Base-by-base conservation (phyloP, 1,140 invertebrate genomes). In the Rhagoletis zephyria region DNA sequence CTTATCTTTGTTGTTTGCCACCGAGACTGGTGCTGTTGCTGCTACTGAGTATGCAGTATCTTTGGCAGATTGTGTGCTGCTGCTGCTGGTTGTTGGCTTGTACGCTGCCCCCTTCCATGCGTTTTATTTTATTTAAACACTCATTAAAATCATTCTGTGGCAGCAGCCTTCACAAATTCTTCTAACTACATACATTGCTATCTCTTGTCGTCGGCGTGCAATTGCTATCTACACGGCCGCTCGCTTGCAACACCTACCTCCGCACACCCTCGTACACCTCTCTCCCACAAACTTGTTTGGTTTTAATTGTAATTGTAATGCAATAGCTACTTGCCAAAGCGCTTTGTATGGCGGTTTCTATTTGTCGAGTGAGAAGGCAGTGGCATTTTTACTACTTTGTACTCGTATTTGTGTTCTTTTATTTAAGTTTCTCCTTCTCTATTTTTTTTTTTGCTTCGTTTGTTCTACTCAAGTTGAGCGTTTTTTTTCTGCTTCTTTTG, bases 301-400 rank as follows among this genome's bases (percentile, higher is more conserved):
- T n/a, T 56, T 7, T 19, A 12, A 19, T 56, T 81, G 48, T 30
- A 56, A 81, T 56, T 81, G 74, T 81, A 19, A 40, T 56, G 74
- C 48, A 51, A 59, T 7, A 19, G 45, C 74, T 19, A 56, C 48
- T 30, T 56, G 48, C 74, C 9, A 77, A 77, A 77, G 48, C 48
- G 48, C 7, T 67, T 19, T 67, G 30, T 67, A 40, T 67, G 30
- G 64, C n/a, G 30, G 64, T 67, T 81, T 30, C 74, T 81, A 81
- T 59, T 19, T 81, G 48, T 12, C n/a, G 6, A 56, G 74, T 74
- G 48, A 19, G 30, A 30, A 30, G 48, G 10, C 74, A 81, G 48
- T 56, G n/a, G n/a, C 74, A 81, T 81, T 81, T 81, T 81, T 56
- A 81, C 51, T 81, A 30, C 74, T 9, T 48, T 77, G 19, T 51